Conservation (phyloP, 2,797 vertebrate species). For the Garrulus glandarius region DNA sequence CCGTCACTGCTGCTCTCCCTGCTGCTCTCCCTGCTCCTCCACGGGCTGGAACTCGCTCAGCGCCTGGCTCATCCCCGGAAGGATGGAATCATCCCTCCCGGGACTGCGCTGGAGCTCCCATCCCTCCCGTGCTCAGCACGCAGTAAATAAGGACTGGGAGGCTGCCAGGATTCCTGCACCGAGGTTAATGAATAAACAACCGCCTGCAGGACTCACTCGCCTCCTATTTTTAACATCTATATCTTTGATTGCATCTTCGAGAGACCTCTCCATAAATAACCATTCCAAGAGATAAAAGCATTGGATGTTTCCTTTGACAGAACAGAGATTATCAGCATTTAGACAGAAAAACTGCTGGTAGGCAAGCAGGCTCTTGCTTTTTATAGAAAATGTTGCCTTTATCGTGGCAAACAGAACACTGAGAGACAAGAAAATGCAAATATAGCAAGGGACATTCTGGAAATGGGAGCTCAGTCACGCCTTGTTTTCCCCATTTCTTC, state of each 20-base stretch:
- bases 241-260: background rate
- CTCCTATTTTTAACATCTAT: background rate
- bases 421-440: background rate
- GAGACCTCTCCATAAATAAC: constrained; percentile 15
- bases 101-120: background rate
- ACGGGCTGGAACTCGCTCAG: accelerated
- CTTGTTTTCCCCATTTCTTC: background rate
- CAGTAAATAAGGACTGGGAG: background rate
- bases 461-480: background rate
- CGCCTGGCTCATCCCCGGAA: background rate
- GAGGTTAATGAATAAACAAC: constrained; percentile 53
- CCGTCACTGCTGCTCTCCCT: accelerated
- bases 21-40: background rate
- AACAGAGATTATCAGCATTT: background rate
- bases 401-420: background rate
- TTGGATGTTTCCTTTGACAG: background rate
- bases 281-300: background rate
- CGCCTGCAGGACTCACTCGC: background rate
- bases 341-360: background rate
- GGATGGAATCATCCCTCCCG: background rate
- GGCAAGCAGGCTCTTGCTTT: background rate
- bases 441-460: background rate
- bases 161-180: background rate
- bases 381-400: background rate
- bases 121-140: background rate